phyloP scores from a whole-genome alignment of 2,113 vertebrate genomes.

The Phocoena sinus region DNA sequence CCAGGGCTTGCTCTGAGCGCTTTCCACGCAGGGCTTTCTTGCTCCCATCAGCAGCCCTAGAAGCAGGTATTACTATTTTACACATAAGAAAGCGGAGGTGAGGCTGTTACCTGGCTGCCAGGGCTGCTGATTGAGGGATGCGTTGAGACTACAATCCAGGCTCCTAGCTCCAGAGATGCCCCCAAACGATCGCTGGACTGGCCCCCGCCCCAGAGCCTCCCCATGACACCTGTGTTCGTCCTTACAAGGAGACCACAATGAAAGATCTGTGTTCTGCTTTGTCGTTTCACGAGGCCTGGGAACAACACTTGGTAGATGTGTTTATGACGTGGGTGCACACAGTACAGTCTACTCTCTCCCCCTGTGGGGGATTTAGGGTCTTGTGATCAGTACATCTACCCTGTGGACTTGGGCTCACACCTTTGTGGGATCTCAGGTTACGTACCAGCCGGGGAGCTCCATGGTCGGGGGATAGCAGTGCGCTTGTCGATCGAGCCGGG shows the following conservation, averaged over 20 bases:
- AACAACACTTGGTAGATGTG: accelerated
- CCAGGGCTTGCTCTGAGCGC: accelerated
- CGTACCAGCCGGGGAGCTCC: neutral
- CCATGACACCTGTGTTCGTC: accelerated
- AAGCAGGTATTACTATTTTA: accelerated
- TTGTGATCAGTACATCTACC: neutral
- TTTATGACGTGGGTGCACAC: accelerated
- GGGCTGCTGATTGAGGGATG: accelerated
- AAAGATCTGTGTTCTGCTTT: too few species aligned
- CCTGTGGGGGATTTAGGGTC: neutral
- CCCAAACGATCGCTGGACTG: accelerated
- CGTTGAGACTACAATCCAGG: accelerated
- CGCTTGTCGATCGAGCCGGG: accelerated
- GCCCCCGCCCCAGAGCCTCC: accelerated
- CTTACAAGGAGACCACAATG: accelerated
- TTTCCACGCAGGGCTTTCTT: accelerated
- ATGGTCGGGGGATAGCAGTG: accelerated
- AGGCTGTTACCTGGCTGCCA: neutral
- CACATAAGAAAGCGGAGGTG: accelerated
- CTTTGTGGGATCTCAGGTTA: neutral
- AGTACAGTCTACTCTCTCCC: accelerated
- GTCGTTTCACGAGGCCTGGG: accelerated
- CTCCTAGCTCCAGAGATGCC: neutral
- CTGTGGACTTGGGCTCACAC: neutral
- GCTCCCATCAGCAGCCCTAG: accelerated